phyloP scores from a whole-genome alignment of 2,888 invertebrate genomes.

The Ectemnius cavifrons region DNA sequence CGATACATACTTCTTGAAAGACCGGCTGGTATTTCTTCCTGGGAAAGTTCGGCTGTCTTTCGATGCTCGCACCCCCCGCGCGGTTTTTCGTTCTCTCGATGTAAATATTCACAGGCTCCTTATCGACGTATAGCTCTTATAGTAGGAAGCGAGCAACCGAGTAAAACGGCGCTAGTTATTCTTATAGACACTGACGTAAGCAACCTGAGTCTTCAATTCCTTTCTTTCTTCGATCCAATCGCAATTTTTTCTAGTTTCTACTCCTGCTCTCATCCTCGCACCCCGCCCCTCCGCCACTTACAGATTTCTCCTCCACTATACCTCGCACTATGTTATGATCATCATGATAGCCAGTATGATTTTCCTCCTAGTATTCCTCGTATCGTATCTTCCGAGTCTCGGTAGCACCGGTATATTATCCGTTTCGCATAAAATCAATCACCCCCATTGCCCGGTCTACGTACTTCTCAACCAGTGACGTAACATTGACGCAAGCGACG shows the following conservation, averaged over 20 bases:
- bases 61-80: background rate
- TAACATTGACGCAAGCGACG: slow-evolving; percentile 72
- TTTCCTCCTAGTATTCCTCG: too few relatives aligned
- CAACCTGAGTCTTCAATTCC: slow-evolving; percentile 5
- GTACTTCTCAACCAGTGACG: slow-evolving; percentile 63
- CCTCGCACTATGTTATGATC: background rate
- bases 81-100: slow-evolving; percentile 10
- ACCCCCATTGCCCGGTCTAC: slow-evolving; percentile 41
- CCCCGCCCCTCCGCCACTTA: background rate
- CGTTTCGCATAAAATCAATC: slow-evolving; percentile 54
- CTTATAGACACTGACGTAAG: slow-evolving; percentile 30
- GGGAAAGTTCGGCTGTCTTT: background rate
- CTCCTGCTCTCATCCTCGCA: background rate
- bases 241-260: background rate
- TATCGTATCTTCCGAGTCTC: background rate
- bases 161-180: slow-evolving; percentile 15
- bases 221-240: background rate
- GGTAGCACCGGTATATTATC: slow-evolving; percentile 7
- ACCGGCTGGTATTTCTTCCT: background rate
- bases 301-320: too few relatives aligned
- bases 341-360: too few relatives aligned
- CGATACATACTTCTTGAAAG: background rate
- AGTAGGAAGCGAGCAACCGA: slow-evolving; percentile 4
- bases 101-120: slow-evolving; percentile 26
- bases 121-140: slow-evolving; percentile 11